Evolutionary conservation across 2,113 vertebrate genomes (phyloP).

Genomic region (Ammodramus savannarum): DNA sequence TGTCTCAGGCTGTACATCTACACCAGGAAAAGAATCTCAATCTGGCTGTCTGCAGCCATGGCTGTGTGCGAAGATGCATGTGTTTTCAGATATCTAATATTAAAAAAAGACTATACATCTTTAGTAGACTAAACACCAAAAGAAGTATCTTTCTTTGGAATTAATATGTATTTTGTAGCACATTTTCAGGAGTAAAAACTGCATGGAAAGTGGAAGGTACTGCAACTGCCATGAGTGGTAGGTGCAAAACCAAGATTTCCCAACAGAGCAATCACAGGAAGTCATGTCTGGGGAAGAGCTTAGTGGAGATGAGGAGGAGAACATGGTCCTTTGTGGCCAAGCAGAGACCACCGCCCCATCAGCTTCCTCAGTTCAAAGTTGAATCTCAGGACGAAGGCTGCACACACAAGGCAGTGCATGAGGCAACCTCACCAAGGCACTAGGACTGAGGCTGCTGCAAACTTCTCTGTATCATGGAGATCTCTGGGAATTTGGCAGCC

Average conservation of each 20-base stretch:
- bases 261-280: background rate
- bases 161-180: background rate
- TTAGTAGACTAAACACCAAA: background rate
- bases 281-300: background rate
- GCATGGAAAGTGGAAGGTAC: background rate
- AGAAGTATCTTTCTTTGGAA: background rate
- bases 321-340: fast-evolving
- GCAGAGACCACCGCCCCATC: background rate
- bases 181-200: background rate
- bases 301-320: background rate
- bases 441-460: background rate
- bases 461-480: background rate
- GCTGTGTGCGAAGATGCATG: background rate
- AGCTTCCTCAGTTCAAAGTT: background rate
- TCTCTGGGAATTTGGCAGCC: background rate
- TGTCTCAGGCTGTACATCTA: background rate
- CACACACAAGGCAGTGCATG: fast-evolving
- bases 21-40: background rate
- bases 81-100: background rate
- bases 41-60: fast-evolving
- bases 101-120: background rate
- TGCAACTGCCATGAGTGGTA: background rate
- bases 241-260: background rate
- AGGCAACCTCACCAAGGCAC: background rate
- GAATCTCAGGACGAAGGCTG: background rate